These are phyloP conservation scores for Goniozus legneri DNA, from an alignment of 1,140 invertebrate genomes.

Conservation along the genomic window DNA sequence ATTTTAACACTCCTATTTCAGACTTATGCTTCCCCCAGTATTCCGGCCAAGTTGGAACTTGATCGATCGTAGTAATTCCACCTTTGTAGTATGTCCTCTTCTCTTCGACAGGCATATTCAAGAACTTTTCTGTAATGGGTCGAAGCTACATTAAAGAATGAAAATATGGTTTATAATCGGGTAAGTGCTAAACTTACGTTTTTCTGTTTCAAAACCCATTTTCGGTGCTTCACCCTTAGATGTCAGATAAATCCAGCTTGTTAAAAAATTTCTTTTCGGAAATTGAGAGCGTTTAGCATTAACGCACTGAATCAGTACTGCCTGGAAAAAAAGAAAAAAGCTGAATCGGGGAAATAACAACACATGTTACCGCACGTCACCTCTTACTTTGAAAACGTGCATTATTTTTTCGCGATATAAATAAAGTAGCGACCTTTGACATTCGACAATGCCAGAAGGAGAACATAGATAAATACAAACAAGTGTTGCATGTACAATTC, in stretches of 20 bases:
- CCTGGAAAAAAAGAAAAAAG: slow-evolving; percentile 23
- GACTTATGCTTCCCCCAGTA: slow-evolving; percentile 51
- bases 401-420: slow-evolving; percentile 8
- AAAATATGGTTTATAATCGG: neutral
- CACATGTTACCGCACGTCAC: too few relatives aligned
- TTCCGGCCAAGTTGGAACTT: slow-evolving; percentile 62
- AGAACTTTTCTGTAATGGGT: slow-evolving; percentile 54
- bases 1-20: slow-evolving; percentile 34
- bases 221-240: neutral
- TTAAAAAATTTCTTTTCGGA: slow-evolving; percentile 8
- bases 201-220: slow-evolving; percentile 24
- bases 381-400: slow-evolving; percentile 20
- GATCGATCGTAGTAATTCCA: slow-evolving; percentile 45
- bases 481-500: too few relatives aligned
- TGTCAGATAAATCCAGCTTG: slow-evolving; percentile 9
- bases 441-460: neutral
- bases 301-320: too few relatives aligned
- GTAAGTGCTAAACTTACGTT: slow-evolving; percentile 20
- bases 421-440: slow-evolving; percentile 1
- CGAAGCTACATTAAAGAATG: slow-evolving; percentile 10
- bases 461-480: neutral
- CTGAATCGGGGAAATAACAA: too few relatives aligned
- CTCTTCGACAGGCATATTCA: slow-evolving; percentile 55
- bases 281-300: too few relatives aligned
- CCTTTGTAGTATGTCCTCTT: slow-evolving; percentile 58